Conservation (phyloP, 1,140 invertebrate genomes). For the Chironomus tepperi region DNA sequence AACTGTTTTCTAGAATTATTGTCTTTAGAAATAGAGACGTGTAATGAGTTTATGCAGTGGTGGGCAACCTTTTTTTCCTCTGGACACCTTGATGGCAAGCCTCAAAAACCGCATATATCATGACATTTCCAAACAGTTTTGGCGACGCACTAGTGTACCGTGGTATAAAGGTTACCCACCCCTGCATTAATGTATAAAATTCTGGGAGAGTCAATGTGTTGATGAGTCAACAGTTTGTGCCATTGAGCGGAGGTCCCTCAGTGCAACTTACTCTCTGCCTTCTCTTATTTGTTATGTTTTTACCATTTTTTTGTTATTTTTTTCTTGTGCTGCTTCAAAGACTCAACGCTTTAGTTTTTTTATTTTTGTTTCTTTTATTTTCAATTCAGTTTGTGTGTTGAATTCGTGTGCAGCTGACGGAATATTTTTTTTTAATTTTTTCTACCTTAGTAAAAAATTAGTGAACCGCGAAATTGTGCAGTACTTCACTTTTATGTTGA, state of each 20-base stretch:
- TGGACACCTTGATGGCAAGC: too few species aligned
- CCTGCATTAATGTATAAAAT: too few species aligned
- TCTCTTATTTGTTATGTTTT: neutral
- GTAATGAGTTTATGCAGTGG: too few species aligned
- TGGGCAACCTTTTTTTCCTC: too few species aligned
- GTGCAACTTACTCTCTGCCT: neutral
- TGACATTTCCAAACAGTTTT: too few species aligned
- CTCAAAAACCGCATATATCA: too few species aligned
- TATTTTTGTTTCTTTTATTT: neutral
- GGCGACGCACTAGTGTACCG: too few species aligned
- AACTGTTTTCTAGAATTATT: too few species aligned
- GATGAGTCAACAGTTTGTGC: constrained; percentile 12
- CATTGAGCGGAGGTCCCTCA: neutral
- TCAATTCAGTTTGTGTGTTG: constrained; percentile 1
- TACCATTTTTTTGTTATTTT: neutral
- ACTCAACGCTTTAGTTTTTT: neutral
- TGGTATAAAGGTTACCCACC: too few species aligned
- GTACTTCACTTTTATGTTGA: too few species aligned
- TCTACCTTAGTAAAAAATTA: neutral
- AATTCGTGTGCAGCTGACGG: neutral
- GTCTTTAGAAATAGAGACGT: too few species aligned
- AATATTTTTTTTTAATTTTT: neutral
- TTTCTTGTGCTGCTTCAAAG: neutral
- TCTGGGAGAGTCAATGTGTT: neutral
- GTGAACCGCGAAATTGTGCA: neutral